These are phyloP conservation scores for Cryptotis parvus DNA, from an alignment of 2,113 vertebrate genomes.

Conservation along the genomic window DNA sequence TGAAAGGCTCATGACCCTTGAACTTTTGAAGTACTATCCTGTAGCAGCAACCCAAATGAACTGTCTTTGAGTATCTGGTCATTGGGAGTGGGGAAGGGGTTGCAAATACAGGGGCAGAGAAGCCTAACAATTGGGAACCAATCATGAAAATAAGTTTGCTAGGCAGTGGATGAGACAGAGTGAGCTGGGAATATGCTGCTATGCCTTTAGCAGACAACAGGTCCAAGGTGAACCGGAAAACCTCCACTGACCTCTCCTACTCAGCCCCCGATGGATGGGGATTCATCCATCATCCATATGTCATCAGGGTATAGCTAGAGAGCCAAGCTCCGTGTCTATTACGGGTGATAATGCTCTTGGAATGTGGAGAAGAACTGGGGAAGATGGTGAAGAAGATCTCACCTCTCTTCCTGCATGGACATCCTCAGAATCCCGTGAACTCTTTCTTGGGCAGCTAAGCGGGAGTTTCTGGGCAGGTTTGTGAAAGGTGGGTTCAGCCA, in stretches of 20 bases:
- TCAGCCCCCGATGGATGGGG: background rate
- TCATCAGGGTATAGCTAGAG: background rate
- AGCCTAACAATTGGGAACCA: no score
- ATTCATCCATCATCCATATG: no score
- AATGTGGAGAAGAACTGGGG: background rate
- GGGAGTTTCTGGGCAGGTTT: rapidly evolving
- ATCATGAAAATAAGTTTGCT: no score
- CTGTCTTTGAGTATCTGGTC: background rate
- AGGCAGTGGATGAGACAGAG: no score
- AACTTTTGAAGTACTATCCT: no score
- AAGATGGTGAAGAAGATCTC: background rate
- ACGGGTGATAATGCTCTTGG: background rate
- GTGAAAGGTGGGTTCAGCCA: no score
- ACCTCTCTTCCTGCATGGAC: background rate
- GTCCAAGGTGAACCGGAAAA: no score
- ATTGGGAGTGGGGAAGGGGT: no score
- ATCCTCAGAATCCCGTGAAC: background rate
- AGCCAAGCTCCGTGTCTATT: no score
- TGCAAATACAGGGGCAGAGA: no score
- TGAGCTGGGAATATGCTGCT: no score
- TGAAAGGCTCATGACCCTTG: background rate
- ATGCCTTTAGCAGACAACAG: no score
- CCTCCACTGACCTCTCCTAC: background rate
- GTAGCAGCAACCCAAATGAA: background rate
- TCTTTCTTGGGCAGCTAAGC: background rate